Conservation (phyloP, 2,888 invertebrate species). For the Nebria salina region DNA sequence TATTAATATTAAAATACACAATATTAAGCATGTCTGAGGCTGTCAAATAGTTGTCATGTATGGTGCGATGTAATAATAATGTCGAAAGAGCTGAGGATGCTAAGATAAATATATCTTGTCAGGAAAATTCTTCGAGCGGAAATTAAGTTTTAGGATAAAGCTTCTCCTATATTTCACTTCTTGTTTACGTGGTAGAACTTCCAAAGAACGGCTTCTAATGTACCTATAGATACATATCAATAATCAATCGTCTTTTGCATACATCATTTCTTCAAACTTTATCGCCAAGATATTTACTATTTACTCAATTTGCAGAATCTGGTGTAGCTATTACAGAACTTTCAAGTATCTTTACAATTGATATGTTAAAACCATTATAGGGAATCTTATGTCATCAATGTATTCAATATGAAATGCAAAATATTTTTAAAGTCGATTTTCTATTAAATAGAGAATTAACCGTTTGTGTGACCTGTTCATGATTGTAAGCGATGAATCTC, state of each 20-base stretch:
- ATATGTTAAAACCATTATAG: too few relatives aligned
- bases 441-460: too few relatives aligned
- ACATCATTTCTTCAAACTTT: not conserved
- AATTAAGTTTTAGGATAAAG: constrained; percentile 43
- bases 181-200: constrained; percentile 37
- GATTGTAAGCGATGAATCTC: too few relatives aligned
- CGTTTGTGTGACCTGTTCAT: too few relatives aligned
- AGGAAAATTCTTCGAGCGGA: constrained; percentile 44
- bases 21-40: not conserved
- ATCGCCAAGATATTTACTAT: not conserved
- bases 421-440: too few relatives aligned
- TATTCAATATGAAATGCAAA: too few relatives aligned
- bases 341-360: too few relatives aligned
- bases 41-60: constrained; percentile 30
- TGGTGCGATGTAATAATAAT: constrained; percentile 30
- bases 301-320: not conserved
- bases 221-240: not conserved
- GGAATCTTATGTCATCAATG: too few relatives aligned
- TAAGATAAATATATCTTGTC: constrained; percentile 45
- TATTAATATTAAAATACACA: not conserved
- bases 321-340: too few relatives aligned
- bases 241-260: not conserved
- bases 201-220: constrained; percentile 28
- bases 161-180: constrained; percentile 43
- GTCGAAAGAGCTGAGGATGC: constrained; percentile 26